phyloP scores from a whole-genome alignment of 2,113 vertebrate species.

The Scophthalmus maximus region DNA sequence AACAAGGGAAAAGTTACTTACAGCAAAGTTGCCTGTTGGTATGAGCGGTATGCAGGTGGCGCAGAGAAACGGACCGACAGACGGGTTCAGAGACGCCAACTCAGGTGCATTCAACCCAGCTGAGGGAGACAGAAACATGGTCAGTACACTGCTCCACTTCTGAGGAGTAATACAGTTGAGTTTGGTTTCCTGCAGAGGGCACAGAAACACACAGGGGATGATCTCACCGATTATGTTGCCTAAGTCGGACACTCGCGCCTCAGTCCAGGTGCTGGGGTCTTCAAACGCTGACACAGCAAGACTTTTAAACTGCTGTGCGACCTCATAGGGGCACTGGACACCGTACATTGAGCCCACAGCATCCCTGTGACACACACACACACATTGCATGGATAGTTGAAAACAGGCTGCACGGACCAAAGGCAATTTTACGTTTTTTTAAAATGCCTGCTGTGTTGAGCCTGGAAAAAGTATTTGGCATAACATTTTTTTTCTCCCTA shows the following conservation, averaged over 20 bases:
- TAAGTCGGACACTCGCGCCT: slow-evolving; percentile 61
- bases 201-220: not conserved
- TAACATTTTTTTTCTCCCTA: too few relatives aligned
- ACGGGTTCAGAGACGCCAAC: slow-evolving; percentile 52
- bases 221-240: slow-evolving; percentile 75
- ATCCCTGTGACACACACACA: slow-evolving; percentile 63
- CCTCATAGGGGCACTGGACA: slow-evolving; percentile 48
- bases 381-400: too few relatives aligned
- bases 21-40: slow-evolving; percentile 56
- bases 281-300: slow-evolving; percentile 65
- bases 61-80: slow-evolving; percentile 67
- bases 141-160: not conserved
- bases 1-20: slow-evolving; percentile 60
- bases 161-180: accelerated
- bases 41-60: slow-evolving; percentile 62
- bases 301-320: slow-evolving; percentile 54
- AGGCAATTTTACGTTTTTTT: too few relatives aligned
- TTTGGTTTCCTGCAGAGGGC: not conserved
- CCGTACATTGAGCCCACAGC: slow-evolving; percentile 64
- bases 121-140: slow-evolving; percentile 35
- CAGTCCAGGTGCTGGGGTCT: slow-evolving; percentile 60
- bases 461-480: too few relatives aligned
- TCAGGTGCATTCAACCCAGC: slow-evolving; percentile 68
- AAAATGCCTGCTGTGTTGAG: too few relatives aligned
- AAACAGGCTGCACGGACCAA: too few relatives aligned